phyloP scores from a whole-genome alignment of 2,113 vertebrate genomes.

The Indicator indicator region DNA sequence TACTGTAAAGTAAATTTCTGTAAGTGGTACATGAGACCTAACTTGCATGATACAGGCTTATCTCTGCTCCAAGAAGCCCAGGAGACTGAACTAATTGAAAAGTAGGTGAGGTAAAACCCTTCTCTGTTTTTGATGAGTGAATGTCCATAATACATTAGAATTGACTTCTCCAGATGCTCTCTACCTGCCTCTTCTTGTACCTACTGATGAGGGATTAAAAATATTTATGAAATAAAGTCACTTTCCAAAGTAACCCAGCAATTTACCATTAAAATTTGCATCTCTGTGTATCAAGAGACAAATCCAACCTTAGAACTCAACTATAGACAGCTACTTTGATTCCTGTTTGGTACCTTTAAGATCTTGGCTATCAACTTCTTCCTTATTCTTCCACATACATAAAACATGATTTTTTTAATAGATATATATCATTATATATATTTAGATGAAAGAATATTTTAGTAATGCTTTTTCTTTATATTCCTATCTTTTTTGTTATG shows the following conservation, averaged over 20 bases:
- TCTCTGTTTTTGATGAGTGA: background rate
- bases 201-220: background rate
- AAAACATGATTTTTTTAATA: background rate
- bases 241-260: background rate
- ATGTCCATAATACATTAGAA: background rate
- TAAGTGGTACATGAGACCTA: background rate
- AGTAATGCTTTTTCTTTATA: background rate
- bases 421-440: background rate
- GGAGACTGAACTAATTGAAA: background rate
- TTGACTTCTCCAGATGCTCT: background rate
- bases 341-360: background rate
- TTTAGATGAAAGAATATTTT: background rate
- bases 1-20: background rate
- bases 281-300: background rate
- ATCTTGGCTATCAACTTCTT: background rate
- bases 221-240: background rate
- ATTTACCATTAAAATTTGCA: background rate
- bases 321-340: background rate
- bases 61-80: background rate
- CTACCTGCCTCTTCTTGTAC: background rate
- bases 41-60: background rate
- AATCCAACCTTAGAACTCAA: background rate
- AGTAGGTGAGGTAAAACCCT: background rate
- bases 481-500: background rate
- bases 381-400: background rate